These are phyloP conservation scores for Hypercompe scribonia DNA, from an alignment of 2,888 invertebrate genomes.

Conservation along the genomic window DNA sequence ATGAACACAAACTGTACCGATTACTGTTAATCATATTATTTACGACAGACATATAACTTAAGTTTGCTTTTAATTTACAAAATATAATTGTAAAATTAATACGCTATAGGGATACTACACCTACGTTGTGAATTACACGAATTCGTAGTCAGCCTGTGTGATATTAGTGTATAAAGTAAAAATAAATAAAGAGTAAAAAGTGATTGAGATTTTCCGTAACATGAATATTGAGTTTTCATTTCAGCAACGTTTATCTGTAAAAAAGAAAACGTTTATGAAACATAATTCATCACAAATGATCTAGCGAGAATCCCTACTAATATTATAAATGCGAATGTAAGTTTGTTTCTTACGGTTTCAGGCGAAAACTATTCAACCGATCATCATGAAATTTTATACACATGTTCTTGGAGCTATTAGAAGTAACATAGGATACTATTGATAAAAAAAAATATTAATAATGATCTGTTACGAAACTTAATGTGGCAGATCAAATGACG, in stretches of 20 bases:
- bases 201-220: neutral
- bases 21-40: neutral
- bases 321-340: too few relatives aligned
- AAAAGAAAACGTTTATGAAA: neutral
- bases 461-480: too few relatives aligned
- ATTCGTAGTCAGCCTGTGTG: neutral
- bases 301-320: too few relatives aligned
- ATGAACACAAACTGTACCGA: neutral
- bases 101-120: neutral
- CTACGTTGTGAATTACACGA: neutral
- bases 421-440: too few relatives aligned
- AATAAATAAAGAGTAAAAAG: neutral
- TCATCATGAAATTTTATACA: too few relatives aligned
- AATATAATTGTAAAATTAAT: neutral
- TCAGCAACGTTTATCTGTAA: neutral
- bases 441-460: too few relatives aligned
- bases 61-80: neutral
- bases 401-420: too few relatives aligned
- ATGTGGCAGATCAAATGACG: too few relatives aligned
- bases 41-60: neutral
- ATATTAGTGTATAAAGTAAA: neutral
- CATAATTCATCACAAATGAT: too few relatives aligned
- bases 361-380: too few relatives aligned
- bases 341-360: too few relatives aligned
- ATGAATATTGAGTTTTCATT: neutral